Evolutionary conservation across 2,888 invertebrate species (phyloP).

Genomic region (Atrina japonica): DNA sequence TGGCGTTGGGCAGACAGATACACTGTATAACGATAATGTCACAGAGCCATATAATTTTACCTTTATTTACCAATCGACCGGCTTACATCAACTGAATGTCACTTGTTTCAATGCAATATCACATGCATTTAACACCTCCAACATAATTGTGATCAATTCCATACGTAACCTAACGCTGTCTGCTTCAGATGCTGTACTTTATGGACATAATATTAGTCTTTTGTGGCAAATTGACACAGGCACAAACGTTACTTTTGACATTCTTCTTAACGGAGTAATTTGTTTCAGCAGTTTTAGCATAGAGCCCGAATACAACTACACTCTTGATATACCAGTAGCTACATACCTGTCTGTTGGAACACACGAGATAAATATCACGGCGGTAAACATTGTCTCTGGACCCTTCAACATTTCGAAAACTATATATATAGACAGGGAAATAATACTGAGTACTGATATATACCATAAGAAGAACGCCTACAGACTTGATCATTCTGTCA

Average conservation of each 20-base stretch:
- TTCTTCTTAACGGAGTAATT: conserved; percentile 16
- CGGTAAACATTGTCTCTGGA: conserved; percentile 37
- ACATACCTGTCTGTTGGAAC: conserved; percentile 31
- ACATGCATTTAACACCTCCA: not conserved
- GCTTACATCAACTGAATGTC: conserved; percentile 22
- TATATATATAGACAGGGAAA: conserved; percentile 30
- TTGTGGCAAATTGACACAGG: conserved; percentile 25
- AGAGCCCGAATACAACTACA: not conserved
- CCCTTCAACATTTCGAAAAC: not conserved
- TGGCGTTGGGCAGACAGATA: conserved; percentile 37
- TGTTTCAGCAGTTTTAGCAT: not conserved
- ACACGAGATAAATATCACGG: conserved; percentile 32
- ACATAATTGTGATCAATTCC: conserved; percentile 29
- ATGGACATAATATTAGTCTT: conserved; percentile 30
- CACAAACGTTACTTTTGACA: conserved; percentile 24
- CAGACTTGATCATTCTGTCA: conserved; percentile 3
- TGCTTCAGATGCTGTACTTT: conserved; percentile 1
- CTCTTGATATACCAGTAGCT: conserved; percentile 13
- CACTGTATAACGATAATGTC: conserved; percentile 19
- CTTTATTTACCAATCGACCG: conserved; percentile 20
- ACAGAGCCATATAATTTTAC: conserved; percentile 29
- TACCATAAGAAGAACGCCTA: not conserved
- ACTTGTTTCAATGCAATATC: conserved; percentile 39
- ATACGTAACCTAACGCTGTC: conserved; percentile 26
- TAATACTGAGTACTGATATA: not conserved